phyloP scores from a whole-genome alignment of 2,888 invertebrate genomes.

The Leptopilina myrica region DNA sequence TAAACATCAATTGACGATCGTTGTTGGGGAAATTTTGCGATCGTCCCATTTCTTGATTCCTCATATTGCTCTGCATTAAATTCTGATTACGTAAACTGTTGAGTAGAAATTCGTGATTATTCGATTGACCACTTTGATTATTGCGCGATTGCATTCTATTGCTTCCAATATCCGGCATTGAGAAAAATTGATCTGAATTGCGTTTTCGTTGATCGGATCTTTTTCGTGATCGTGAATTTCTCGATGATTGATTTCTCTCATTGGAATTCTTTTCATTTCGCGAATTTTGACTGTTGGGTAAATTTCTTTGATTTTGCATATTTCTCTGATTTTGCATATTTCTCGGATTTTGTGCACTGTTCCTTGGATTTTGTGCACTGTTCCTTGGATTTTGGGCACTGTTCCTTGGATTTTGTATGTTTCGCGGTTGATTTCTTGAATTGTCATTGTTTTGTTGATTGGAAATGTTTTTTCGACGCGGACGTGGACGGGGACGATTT shows the following conservation, averaged over 20 bases:
- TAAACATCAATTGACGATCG: neutral
- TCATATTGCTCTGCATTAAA: slow-evolving; percentile 1
- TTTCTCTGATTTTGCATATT: neutral
- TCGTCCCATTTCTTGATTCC: slow-evolving; percentile 6
- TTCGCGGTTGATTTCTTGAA: neutral
- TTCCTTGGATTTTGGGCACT: neutral
- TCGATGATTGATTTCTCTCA: neutral
- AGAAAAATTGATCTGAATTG: neutral
- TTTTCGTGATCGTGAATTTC: neutral
- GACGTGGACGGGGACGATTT: neutral
- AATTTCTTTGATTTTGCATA: neutral
- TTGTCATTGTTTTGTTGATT: neutral
- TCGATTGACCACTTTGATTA: neutral
- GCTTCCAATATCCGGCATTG: neutral
- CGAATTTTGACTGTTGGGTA: neutral
- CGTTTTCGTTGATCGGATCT: neutral
- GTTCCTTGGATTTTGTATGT: neutral
- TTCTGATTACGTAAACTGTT: neutral
- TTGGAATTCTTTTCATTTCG: neutral
- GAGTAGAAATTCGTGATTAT: neutral
- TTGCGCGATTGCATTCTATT: neutral
- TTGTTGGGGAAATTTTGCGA: neutral
- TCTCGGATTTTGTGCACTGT: neutral
- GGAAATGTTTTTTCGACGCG: neutral
- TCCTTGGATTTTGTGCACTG: neutral